Percentiles rank a stretch among this genome's conserved stretches.
phyloP scores from a whole-genome alignment of 2,113 vertebrate genomes.

The Helogale parvula region DNA sequence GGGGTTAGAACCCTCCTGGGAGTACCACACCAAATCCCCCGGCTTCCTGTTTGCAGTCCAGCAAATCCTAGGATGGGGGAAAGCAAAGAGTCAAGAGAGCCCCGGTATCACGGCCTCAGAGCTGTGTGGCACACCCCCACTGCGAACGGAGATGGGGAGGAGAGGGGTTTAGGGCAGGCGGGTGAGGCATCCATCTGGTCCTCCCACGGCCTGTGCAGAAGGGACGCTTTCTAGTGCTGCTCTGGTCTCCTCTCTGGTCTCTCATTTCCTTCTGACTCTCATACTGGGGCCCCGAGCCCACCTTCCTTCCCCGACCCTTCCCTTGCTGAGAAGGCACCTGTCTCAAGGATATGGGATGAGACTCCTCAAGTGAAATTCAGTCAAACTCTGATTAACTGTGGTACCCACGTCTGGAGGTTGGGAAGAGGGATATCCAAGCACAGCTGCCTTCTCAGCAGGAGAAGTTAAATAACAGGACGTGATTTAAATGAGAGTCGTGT shows the following conservation, averaged over 20 bases:
- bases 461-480: background rate
- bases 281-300: fast-evolving
- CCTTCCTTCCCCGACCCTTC: no score
- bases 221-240: background rate
- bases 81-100: background rate
- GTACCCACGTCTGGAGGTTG: background rate
- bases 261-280: background rate
- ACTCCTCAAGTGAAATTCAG: background rate
- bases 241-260: background rate
- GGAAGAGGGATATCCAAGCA: background rate
- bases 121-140: fast-evolving
- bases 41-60: background rate
- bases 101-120: no score
- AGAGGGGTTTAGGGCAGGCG: fast-evolving
- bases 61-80: background rate
- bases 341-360: background rate
- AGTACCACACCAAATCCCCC: background rate
- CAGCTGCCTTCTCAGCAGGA: background rate
- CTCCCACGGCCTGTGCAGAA: fast-evolving
- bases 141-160: background rate
- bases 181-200: fast-evolving
- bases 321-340: background rate
- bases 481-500: background rate
- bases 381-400: background rate
- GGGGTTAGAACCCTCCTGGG: background rate